phyloP scores from a whole-genome alignment of 30 jellyfish, hydroid and myxozoan species.

The Aurelia aurita region DNA sequence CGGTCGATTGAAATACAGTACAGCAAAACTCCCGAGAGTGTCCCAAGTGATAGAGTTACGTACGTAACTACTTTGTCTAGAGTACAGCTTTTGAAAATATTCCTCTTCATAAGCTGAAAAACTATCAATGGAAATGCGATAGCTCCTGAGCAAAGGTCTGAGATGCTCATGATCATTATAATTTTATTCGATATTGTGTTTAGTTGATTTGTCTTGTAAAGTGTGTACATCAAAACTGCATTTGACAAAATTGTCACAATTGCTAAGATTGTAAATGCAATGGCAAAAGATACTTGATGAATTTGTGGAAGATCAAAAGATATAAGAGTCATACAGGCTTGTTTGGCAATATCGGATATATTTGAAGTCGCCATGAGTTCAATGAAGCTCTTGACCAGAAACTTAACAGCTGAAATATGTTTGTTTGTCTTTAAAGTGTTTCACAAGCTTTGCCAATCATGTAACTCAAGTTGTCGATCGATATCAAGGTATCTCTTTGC shows the following conservation, averaged over 20 bases:
- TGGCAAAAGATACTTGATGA: too few species aligned
- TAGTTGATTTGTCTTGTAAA: slow-evolving; percentile 44
- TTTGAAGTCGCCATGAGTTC: too few species aligned
- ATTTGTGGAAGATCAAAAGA: too few species aligned
- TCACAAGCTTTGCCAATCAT: too few species aligned
- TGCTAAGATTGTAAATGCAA: not conserved
- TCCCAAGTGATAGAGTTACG: slow-evolving; percentile 16
- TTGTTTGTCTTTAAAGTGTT: too few species aligned
- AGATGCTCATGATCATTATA: slow-evolving; percentile 41
- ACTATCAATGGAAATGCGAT: slow-evolving; percentile 26
- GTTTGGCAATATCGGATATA: too few species aligned
- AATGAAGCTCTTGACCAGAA: too few species aligned
- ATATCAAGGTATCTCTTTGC: too few species aligned
- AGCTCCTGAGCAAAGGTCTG: slow-evolving; percentile 50
- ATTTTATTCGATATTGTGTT: slow-evolving; percentile 40
- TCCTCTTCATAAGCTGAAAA: not conserved
- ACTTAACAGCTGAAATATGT: too few species aligned
- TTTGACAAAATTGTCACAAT: slow-evolving; percentile 1
- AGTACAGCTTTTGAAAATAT: slow-evolving; percentile 8
- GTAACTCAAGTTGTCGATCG: too few species aligned
- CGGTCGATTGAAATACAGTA: slow-evolving; percentile 36
- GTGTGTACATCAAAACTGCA: slow-evolving; percentile 35
- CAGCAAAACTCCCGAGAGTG: slow-evolving; percentile 39
- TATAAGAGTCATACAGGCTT: too few species aligned
- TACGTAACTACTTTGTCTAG: slow-evolving; percentile 19